Evolutionary conservation across 2,797 vertebrate genomes (phyloP), one percentile per base, ranked within the genome.

Genomic region (Centroberyx gerrardi): DNA sequence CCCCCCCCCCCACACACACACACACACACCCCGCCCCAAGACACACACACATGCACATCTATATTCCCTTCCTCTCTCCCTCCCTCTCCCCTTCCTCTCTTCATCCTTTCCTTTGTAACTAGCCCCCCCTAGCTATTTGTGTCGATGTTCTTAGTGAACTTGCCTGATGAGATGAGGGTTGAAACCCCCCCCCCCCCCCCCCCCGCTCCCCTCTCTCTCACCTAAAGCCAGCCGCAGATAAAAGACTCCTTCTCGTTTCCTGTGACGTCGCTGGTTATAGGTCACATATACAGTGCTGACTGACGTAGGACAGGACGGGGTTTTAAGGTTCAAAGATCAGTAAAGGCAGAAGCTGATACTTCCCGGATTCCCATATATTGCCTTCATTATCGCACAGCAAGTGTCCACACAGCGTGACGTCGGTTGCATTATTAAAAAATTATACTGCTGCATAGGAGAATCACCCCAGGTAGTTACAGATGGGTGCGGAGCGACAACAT

Each of bases 121-220:
- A 66, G 22, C 48, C 2, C 58, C 89, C 64, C 54, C 69, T 51
- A 82, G 83, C 76, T 75, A 73, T 80, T 81, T 85, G 77, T 78
- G 74, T 82, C 65, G 62, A 60, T 54, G 71, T 48, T 78, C 68
- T 78, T 78, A 33, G 72, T 83, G 66, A 61, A 72, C 51, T 29
- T 68, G 63, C 75, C 66, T 38, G 71, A 22, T 65, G 40, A 74
- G 82, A 68, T 31, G 18, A 76, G 72, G 63, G 48, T 80, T 65
- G 65, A 76, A 75, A 58, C 81, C 22, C n/a, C 31, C 31, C 31
- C 6, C n/a, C n/a, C n/a, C n/a, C n/a, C n/a, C n/a, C n/a, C 31
- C 31, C 31, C 31, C 31, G 3, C 2, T 6, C 33, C 22, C 22
- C 22, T 22, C 22, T 22, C 1, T 1, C 22, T 22, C 22, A 33